Base-by-base conservation (phyloP, 2,888 invertebrate genomes). In the Neoitamus cyanurus region DNA sequence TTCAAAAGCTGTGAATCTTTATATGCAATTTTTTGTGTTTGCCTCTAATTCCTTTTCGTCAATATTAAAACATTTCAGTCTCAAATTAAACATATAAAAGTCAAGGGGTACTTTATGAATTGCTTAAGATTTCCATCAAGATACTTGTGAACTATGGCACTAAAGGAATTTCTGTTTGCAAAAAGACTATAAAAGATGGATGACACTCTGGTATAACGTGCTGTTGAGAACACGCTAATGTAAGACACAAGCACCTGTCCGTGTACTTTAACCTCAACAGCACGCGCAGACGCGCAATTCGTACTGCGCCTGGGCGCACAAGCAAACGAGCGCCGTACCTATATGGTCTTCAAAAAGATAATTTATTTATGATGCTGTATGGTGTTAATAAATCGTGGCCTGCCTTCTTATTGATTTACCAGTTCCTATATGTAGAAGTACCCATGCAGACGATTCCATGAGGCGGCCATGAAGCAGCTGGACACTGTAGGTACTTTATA, bases 161-260 rank as follows among this genome's bases (percentile, higher is more conserved):
- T 9, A 15, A 15, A 25, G 20, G 58, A 15, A 58, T 58, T 20
- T 58, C 58, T 20, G 20, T 5, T 15, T 15, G 1, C 58, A 58
- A 58, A 9, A 9, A 15, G 20, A 20, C 25, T 58, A 20, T 3
- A 20, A 20, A 58, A 58, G 58, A 15, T 1, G 7, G n/a, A 77
- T 46, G 77, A 77, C n/a, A n/a, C n/a, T 75, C 75, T 42, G 75
- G 36, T 37, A 25, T 25, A 37, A 37, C 20, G 13, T 30, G 77
- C 37, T 46, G 37, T 15, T 28, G 37, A 34, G 30, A 77, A 46
- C 77, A 84, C 72, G 46, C 42, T 84, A 82, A 84, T 84, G 80
- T 82, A 84, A 84, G 82, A 84, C 77, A 84, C 68, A 84, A 70
- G 58, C 84, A 82, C 84, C 82, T 84, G 84, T 84, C 84, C 46